Evolutionary conservation across 2,797 vertebrate species (phyloP).

Genomic region (Menidia menidia): DNA sequence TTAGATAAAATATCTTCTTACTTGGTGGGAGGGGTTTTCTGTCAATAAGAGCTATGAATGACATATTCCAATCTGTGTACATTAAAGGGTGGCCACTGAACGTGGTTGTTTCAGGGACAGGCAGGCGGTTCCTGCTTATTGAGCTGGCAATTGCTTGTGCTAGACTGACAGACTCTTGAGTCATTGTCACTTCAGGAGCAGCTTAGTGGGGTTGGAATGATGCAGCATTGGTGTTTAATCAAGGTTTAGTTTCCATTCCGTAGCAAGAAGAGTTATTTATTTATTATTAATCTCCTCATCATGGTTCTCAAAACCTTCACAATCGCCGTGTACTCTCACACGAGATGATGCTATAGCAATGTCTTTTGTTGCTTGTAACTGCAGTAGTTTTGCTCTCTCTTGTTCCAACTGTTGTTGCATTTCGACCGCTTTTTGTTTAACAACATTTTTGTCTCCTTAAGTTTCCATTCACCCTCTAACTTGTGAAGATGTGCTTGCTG

Average conservation of each 20-base stretch:
- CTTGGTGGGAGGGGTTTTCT: conserved; percentile 2
- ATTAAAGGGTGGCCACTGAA: conserved; percentile 32
- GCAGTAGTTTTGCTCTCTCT: neutral
- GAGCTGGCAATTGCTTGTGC: conserved; percentile 9
- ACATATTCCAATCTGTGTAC: conserved; percentile 45
- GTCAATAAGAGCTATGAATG: conserved; percentile 25
- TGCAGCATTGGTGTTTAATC: neutral
- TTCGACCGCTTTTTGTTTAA: neutral
- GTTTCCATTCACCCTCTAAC: neutral
- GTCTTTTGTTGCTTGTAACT: neutral
- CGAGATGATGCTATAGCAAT: conserved; percentile 7
- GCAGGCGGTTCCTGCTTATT: conserved; percentile 6
- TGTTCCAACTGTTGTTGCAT: conserved; percentile 4
- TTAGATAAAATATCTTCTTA: conserved; percentile 47
- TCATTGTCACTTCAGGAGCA: conserved; percentile 4
- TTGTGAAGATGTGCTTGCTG: neutral
- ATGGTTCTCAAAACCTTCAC: neutral
- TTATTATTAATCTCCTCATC: neutral
- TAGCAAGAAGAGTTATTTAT: neutral
- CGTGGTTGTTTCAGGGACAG: conserved; percentile 11
- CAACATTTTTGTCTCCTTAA: conserved; percentile 15
- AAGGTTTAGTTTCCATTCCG: neutral
- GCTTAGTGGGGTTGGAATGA: neutral
- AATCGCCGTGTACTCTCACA: neutral
- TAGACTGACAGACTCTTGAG: conserved; percentile 7